Base-by-base conservation (phyloP, 2,797 vertebrate genomes). In the Erethizon dorsatum region DNA sequence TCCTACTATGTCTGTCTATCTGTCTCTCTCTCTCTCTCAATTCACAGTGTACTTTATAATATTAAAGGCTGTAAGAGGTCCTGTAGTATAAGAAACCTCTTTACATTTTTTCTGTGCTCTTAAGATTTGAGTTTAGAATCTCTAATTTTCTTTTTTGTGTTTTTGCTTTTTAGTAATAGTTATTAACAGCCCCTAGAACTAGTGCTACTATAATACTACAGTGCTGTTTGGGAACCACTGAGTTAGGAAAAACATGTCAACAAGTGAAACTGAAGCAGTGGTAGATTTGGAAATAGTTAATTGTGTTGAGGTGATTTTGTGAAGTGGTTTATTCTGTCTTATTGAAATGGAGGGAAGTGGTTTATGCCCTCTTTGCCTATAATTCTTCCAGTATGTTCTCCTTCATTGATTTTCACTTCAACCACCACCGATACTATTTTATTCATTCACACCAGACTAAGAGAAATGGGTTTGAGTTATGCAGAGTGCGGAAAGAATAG, bases 341-440 rank as follows among this genome's bases (percentile, higher is more conserved):
- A 73, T 83, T 59, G 89, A 75, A 67, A 31, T 80, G 67, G 50
- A 28, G 78, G 88, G 75, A 85, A 94, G 92, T 92, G 45, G 78
- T 80, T 90, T 96, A 52, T 5, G 6, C 41, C 41, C 15, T 54
- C 69, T 50, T 93, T 97, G 52, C 63, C 57, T 37, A 85, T 87
- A 94, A 96, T 78, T 94, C 97, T 97, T 94, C 56, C 77, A 1
- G 78, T 97, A 89, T 26, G 59, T 95, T 47, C 18, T 94, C 77
- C 59, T 50, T 96, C 59, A 78, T 59, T 92, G 95, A 92, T 91
- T 94, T 85, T 61, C 50, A 22, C 67, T 90, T 96, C 73, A 80
- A 65, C 69, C 0, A 26, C 83, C 63, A 63, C 90, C 52, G 26
- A 97, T 71, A 94, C 52, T 93, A 0, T 93, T 98, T 97, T 96